Base-by-base conservation (phyloP, 2,888 invertebrate genomes). In the Eudasyphora cyanicolor region DNA sequence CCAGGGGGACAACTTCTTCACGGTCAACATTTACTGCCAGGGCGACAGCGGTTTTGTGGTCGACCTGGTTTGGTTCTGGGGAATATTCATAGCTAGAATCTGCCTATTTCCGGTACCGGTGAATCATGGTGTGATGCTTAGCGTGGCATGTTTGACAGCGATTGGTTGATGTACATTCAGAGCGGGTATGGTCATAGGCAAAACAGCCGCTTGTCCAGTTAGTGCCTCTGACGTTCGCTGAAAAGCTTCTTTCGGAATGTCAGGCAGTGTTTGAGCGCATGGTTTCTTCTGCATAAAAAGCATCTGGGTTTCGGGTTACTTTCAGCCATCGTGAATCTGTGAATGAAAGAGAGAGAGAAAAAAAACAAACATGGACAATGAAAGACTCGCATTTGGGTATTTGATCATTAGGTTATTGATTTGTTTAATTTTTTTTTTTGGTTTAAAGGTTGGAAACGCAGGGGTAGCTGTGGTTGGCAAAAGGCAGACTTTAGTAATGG, bases 341-440 rank as follows among this genome's bases (percentile, higher is more conserved):
- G 54, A 24, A 54, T 24, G 54, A 54, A 54, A n/a, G n/a, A n/a
- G n/a, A n/a, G n/a, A n/a, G n/a, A n/a, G n/a, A 54, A 54, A 24
- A 54, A 54, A 24, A 12, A 54, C 54, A 54, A 24, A 54, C 54
- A 54, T 24, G 24, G 19, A 54, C 54, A 54, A 54, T 54, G 54
- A 54, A 14, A 54, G 24, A 54, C 54, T 19, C 24, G 24, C 54
- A 54, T 54, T 10, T 54, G 19, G 2, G 1, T 21, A 21, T n/a
- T 24, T 54, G 24, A 24, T 54, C 54, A 54, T 24, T 54, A 24
- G 54, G 12, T 54, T 54, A 5, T 19, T 5, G 12, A 24, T 5
- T 54, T 49, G 12, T 54, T 19, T 7, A n/a, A 24, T 14, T 54
- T 54, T 3, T 24, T 54, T 12, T 5, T 54, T 24, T 21, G 24